Evolutionary conservation across 2,888 invertebrate genomes (phyloP), one percentile per base, ranked within the genome.

Genomic region (Spilarctia lutea): DNA sequence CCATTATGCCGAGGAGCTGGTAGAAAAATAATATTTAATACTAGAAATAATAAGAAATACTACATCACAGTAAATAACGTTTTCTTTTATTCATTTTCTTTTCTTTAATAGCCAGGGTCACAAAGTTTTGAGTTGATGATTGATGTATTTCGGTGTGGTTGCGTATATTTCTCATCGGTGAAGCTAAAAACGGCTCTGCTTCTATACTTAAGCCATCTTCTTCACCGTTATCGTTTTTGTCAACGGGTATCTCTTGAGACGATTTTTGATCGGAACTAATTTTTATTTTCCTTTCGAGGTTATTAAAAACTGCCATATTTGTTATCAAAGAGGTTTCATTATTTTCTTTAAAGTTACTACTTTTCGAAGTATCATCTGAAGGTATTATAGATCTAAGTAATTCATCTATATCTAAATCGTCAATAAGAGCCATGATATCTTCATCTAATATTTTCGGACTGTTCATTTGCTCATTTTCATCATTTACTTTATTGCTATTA

Each of bases 321-420:
- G 42, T 30, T 11, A 42, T 6, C 2, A 42, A 63, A 27, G 70
- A 27, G 24, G 13, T 30, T 60, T 39, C 24, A 7, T 63, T 27
- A 30, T 30, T 63, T 42, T 42, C 11, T 33, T 45, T 33, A 6
- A 11, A 11, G 24, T 4, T 24, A 1, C 20, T 20, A 20, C 24
- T 45, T 2, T 63, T 71, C 1, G 3, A 42, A 45, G 42, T 11
- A 20, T 10, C 7, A 30, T 30, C 13, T 30, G 7, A 63, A 30
- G 11, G 0, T 13, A 27, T 63, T n/a, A 20, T 0, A 18, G 42
- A 13, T 24, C 63, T 18, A 27, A 56, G 16, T 18, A 70, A 27
- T 27, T 70, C n/a, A 11, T 71, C 71, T 42, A 71, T 30, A 63
- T 71, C 56, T 24, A 71, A 71, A 63, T 63, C 42, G 8, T 63